Base-by-base conservation (phyloP, 2,113 vertebrate species). In the Microtus oregoni region DNA sequence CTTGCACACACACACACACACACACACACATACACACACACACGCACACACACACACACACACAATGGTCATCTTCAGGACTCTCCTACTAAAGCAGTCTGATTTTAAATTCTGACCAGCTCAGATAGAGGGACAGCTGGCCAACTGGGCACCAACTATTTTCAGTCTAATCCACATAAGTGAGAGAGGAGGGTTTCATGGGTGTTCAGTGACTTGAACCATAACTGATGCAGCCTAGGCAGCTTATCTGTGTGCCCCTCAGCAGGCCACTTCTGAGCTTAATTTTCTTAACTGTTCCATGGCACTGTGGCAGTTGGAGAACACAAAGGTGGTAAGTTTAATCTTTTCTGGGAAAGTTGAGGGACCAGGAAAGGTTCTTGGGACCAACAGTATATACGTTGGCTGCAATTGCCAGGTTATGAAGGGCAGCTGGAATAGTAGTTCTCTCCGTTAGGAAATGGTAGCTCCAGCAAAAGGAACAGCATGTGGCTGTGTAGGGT, bases 391-490 rank as follows among this genome's bases (percentile, higher is more conserved):
- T 67, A 14, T 14, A 3, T 88, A 76, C n/a, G 24, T 91, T 35
- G 90, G 61, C 63, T 32, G 83, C 58, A 17, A 55, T 86, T 76
- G 58, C 44, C 30, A 77, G 61, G 12, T 88, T 52, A 96, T 78
- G 65, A 94, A 65, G 78, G n/a, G 9, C 12, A 47, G 82, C 28
- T 55, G 24, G n/a, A 83, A 58, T 41, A n/a, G 7, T n/a, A 13
- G 52, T 68, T 89, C 82, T n/a, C 41, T 17, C 79, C 35, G 19
- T 90, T 47, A 96, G 91, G 72, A 95, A 78, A 79, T 15, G n/a
- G 11, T 15, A 47, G 78, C 22, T 3, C 2, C 24, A 76, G 47
- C 14, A 28, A 65, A 70, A 67, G 87, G 44, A 89, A 22, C 4
- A 77, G 44, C 4, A 2, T 2, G 0, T 9, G 3, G 11, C 52